Base-by-base conservation (phyloP, 2,113 vertebrate species). In the Daphoenositta chrysoptera region DNA sequence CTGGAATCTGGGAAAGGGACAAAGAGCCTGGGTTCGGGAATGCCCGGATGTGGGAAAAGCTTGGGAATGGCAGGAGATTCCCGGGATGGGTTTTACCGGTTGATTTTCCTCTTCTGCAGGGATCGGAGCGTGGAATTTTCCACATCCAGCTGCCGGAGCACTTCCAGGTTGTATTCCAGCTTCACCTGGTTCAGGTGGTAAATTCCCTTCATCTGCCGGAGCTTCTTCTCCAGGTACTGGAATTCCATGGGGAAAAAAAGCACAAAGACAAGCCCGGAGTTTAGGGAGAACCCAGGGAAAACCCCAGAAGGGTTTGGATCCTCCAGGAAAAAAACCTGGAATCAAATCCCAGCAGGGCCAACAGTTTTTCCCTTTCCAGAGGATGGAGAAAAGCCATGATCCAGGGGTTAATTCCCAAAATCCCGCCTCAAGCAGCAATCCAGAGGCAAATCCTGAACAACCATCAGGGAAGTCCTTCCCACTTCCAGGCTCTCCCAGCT, bases 11-110 rank as follows among this genome's bases (percentile, higher is more conserved):
- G 78, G 78, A 17, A 15, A 30, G 9, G 39, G 37, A 5, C 1
- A 2, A 3, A 7, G 11, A 18, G 7, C 15, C 7, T 0, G 39
- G 51, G 13, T 22, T 39, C 6, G 13, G 78, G 78, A 45, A 54
- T 14, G 8, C 11, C 23, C 2, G 8, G 47, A 6, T 0, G 13
- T 0, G 31, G 58, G 35, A n/a, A 44, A 42, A 30, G 27, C 7
- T 39, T 22, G 10, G 47, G 60, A 2, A 23, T 0, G 76, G 22
- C 37, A 13, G 14, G 31, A 13, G 21, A 8, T 45, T 65, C 44
- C 15, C 20, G 11, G 76, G 48, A 3, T 11, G 60, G 48, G 33
- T 2, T 47, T 57, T 47, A 81, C 78, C 53, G 64, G 78, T 3
- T 58, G 53, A 82, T 82, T 69, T 69, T 82, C 53, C 78, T 13